Percentiles rank a stretch among this genome's conserved stretches.
phyloP scores from a whole-genome alignment of 64 coral and sea anemone species.

The Exaiptasia diaphana region DNA sequence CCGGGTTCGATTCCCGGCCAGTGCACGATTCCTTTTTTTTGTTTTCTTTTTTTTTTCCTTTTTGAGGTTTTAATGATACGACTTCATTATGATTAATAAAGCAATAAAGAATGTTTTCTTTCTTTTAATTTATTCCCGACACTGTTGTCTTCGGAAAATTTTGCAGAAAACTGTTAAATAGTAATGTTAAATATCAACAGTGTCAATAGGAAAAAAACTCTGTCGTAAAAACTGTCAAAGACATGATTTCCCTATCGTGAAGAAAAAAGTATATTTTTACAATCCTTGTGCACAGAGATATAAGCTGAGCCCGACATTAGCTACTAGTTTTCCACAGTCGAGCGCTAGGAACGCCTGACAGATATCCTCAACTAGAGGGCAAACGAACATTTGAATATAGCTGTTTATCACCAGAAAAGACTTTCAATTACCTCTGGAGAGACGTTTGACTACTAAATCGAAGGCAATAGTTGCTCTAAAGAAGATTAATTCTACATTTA shows the following conservation, averaged over 20 bases:
- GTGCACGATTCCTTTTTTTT: conserved; percentile 34
- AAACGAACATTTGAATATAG: too few species aligned
- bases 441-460: too few species aligned
- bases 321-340: neutral
- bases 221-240: neutral
- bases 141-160: neutral
- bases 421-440: too few species aligned
- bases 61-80: too few species aligned
- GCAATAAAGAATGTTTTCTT: too few species aligned
- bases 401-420: too few species aligned
- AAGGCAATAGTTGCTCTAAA: neutral
- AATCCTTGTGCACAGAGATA: neutral
- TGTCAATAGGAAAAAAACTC: neutral
- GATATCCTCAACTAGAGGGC: neutral
- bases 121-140: neutral
- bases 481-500: too few species aligned
- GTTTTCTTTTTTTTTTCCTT: neutral
- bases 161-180: too few species aligned
- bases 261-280: neutral
- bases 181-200: too few species aligned
- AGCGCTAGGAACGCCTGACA: neutral
- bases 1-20: conserved; percentile 99
- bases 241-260: neutral
- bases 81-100: too few species aligned
- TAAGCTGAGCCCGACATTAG: neutral